Evolutionary conservation across 2,888 invertebrate genomes (phyloP), one percentile per base, ranked within the genome.

Genomic region (Pilophorus perplexus): DNA sequence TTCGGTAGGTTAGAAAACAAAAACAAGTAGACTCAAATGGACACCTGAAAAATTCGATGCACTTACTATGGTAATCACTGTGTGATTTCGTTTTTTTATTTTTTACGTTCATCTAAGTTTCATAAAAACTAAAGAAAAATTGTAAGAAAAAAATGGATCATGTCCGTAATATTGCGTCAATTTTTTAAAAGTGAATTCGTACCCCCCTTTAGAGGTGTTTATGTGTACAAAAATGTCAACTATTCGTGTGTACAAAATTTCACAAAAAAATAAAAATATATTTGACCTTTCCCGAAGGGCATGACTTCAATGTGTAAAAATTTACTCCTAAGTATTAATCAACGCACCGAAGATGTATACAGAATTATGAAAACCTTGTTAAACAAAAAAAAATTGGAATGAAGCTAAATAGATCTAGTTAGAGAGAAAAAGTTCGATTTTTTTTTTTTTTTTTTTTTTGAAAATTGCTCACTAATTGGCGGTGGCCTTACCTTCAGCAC

Each of bases 381-480:
- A 27, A 27, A 42, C 42, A 42, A 46, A 46, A 46, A n/a, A 46
- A 25, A 23, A n/a, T 46, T 20, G 46, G 14, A 50, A 16, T 52
- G 28, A 23, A 28, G 27, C 28, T 52, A 12, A 33, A 33, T 33
- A 8, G 6, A 8, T 8, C 33, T 8, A 33, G 12, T 33, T 12
- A 12, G 6, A 33, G 33, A 6, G 33, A 12, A n/a, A n/a, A n/a
- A n/a, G n/a, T n/a, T n/a, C n/a, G n/a, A n/a, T 42, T 42, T 42
- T 16, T 42, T n/a, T 42, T 42, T 42, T 14, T 54, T 28, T 22
- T 28, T 42, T 40, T 38, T 40, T 60, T 66, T 37, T 48, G 68
- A 66, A 50, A 66, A 62, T 68, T 68, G 68, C 68, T 68, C 68
- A 68, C 55, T 65, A 46, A 64, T 48, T 68, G 69, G 69, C 69